Evolutionary conservation across 2,888 invertebrate genomes (phyloP).

Genomic region (Agapostemon virescens): DNA sequence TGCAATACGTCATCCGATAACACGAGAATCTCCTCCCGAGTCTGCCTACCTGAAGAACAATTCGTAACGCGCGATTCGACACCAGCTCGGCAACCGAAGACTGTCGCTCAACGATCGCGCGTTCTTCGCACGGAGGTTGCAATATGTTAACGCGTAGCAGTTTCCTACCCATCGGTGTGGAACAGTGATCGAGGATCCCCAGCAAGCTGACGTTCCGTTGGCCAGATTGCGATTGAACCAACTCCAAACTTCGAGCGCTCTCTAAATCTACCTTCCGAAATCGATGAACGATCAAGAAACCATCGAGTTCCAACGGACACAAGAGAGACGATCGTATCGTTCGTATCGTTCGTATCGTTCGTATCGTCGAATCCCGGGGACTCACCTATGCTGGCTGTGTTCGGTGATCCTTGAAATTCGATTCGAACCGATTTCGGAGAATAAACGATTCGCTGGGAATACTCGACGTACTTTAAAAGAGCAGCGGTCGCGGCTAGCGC

Average conservation of each 20-base stretch:
- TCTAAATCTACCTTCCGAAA: constrained; percentile 85
- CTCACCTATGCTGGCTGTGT: constrained; percentile 91
- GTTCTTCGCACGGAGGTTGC: constrained; percentile 87
- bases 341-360: too few species aligned
- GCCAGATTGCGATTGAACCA: constrained; percentile 83
- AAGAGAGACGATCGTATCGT: too few species aligned
- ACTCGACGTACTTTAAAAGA: constrained; percentile 91
- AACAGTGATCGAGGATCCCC: constrained; percentile 86
- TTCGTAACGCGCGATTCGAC: constrained; percentile 85
- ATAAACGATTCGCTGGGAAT: constrained; percentile 88
- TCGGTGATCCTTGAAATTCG: constrained; percentile 90
- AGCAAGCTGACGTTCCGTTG: constrained; percentile 83
- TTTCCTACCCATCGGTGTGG: constrained; percentile 88
- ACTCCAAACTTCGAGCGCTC: constrained; percentile 89
- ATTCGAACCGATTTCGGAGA: constrained; percentile 89
- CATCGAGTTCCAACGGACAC: neutral
- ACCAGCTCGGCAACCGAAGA: constrained; percentile 90
- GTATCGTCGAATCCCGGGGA: neutral
- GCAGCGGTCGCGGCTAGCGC: constrained; percentile 92
- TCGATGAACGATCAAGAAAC: neutral
- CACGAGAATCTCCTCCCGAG: too few species aligned
- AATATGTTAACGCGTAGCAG: constrained; percentile 90
- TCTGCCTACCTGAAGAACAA: constrained; percentile 83
- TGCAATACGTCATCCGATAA: too few species aligned
- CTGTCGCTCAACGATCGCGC: constrained; percentile 86